Percentiles rank a stretch among this genome's conserved stretches.
Conservation (phyloP, 2,113 vertebrate species). For the Pungitius pungitius region DNA sequence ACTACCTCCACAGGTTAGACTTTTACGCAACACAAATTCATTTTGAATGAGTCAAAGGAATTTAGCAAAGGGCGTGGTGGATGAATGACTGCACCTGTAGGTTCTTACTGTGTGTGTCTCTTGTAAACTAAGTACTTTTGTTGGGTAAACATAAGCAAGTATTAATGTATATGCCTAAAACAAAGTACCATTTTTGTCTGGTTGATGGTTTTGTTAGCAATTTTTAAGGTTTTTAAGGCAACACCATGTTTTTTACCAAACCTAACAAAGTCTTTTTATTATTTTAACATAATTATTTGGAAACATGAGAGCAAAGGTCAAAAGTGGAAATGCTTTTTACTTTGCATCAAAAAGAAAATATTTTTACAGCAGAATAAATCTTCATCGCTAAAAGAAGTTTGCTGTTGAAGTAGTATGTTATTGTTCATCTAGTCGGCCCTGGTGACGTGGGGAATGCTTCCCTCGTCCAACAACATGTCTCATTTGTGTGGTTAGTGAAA, state of each 20-base stretch:
- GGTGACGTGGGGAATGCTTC: no score
- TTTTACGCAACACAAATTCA: neutral
- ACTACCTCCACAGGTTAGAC: no score
- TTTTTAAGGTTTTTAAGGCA: neutral
- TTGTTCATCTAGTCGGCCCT: no score
- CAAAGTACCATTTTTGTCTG: neutral
- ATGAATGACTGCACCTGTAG: neutral
- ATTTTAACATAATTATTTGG: neutral
- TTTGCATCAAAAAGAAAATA: neutral
- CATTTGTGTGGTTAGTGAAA: no score
- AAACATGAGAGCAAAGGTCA: neutral
- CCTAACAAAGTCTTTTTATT: no score
- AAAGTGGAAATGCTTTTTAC: neutral
- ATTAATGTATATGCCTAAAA: neutral
- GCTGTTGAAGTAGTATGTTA: no score
- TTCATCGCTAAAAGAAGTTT: no score
- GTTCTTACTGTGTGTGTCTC: neutral
- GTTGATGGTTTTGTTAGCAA: neutral
- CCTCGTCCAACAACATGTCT: no score
- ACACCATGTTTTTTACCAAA: no score
- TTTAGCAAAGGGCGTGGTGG: neutral
- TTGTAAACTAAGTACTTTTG: neutral
- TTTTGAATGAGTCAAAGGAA: neutral
- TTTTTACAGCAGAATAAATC: no score
- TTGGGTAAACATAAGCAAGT: neutral